These are phyloP conservation scores for Sinhomidia bicolor DNA, from an alignment of 2,888 invertebrate genomes.

Conservation along the genomic window DNA sequence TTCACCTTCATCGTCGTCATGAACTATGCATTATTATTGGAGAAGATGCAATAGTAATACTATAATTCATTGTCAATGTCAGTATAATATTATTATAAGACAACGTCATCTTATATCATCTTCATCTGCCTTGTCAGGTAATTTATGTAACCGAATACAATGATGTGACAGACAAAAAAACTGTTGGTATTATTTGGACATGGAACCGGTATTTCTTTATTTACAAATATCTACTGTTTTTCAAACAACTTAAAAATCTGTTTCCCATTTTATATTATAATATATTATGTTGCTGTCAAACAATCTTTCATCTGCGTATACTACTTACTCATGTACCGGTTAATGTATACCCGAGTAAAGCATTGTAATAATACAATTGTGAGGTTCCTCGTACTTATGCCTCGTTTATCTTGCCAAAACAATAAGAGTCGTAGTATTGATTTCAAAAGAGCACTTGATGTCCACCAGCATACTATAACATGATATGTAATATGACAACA, in stretches of 20 bases:
- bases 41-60: constrained; percentile 74
- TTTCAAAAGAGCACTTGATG: background rate
- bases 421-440: constrained; percentile 40
- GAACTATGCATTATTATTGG: constrained; percentile 64
- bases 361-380: constrained; percentile 42
- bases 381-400: constrained; percentile 37
- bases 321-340: constrained; percentile 24
- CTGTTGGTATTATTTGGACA: constrained; percentile 17
- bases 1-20: constrained; percentile 34
- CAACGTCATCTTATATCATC: constrained; percentile 60
- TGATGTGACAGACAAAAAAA: constrained; percentile 27
- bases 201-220: constrained; percentile 30
- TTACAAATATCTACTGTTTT: background rate
- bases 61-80: constrained; percentile 63
- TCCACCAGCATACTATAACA: background rate
- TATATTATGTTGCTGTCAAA: constrained; percentile 18
- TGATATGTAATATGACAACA: background rate
- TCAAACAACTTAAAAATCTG: background rate
- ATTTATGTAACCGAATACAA: constrained; percentile 51
- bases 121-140: constrained; percentile 74
- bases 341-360: constrained; percentile 59
- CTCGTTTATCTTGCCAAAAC: constrained; percentile 69
- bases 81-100: constrained; percentile 55
- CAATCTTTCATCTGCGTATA: constrained; percentile 1
- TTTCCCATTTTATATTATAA: background rate